Evolutionary conservation across 2,888 invertebrate genomes (phyloP).

Genomic region (Calliscelio sp.): DNA sequence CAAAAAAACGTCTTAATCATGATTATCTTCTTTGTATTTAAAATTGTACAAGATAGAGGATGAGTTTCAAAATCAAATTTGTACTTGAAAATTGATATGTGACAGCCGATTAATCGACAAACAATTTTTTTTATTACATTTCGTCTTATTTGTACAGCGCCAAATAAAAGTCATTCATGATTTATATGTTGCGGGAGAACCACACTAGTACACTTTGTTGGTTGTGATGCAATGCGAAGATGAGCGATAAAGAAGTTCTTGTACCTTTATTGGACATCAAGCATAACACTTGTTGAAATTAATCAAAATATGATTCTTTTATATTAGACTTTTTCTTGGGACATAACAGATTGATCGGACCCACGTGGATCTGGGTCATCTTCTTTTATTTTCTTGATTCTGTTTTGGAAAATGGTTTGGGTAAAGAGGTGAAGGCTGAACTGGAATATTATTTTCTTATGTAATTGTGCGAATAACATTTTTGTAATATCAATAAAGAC

Average conservation of each 20-base stretch:
- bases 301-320: slow-evolving; percentile 17
- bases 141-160: slow-evolving; percentile 7
- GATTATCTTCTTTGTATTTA: not conserved
- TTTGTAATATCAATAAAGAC: too few species aligned
- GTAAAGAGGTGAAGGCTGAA: not conserved
- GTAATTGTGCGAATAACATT: not conserved
- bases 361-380: not conserved
- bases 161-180: slow-evolving; percentile 36
- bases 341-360: not conserved
- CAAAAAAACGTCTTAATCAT: not conserved
- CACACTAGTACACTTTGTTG: slow-evolving; percentile 25
- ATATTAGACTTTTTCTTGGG: not conserved
- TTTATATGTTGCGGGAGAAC: slow-evolving; percentile 22
- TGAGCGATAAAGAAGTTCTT: slow-evolving; percentile 38
- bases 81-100: not conserved
- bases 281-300: slow-evolving; percentile 20
- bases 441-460: not conserved
- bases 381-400: not conserved
- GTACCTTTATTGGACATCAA: slow-evolving; percentile 40
- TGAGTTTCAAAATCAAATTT: not conserved
- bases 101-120: slow-evolving; percentile 7
- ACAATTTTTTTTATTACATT: slow-evolving; percentile 10
- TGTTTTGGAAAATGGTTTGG: not conserved
- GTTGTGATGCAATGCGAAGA: slow-evolving; percentile 47
- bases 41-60: not conserved